Evolutionary conservation across 92 coral and sea anemone genomes (phyloP).

Genomic region (Meandrina meandrites): DNA sequence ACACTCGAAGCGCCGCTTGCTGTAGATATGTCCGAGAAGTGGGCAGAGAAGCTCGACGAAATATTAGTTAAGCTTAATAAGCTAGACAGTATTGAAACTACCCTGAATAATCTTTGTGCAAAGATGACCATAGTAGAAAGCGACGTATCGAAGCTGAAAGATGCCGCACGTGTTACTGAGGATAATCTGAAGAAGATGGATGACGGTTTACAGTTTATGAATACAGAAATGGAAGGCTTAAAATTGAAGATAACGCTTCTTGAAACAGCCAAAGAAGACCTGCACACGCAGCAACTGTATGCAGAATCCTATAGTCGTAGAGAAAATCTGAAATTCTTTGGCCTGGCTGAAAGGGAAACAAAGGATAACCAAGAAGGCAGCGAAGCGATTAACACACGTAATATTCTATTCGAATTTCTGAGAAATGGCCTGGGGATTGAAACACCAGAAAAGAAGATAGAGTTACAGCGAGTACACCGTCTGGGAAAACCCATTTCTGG

Average conservation of each 20-base stretch:
- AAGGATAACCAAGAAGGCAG: background rate
- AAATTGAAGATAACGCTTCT: background rate
- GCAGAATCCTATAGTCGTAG: constrained; percentile 17
- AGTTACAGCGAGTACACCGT: constrained; percentile 25
- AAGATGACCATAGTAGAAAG: too few species aligned
- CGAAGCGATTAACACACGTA: background rate
- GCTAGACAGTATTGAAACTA: constrained; percentile 15
- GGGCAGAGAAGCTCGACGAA: constrained; percentile 9
- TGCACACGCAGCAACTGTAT: constrained; percentile 13
- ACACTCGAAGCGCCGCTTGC: background rate
- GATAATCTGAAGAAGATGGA: constrained; percentile 16
- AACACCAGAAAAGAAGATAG: background rate
- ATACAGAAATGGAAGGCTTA: background rate
- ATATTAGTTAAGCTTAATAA: constrained; percentile 5
- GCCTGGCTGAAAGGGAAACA: constrained; percentile 12
- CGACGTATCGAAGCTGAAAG: background rate
- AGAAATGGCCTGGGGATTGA: constrained; percentile 8
- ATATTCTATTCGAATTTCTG: constrained; percentile 7
- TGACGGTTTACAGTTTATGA: constrained; percentile 4
- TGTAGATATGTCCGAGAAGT: background rate
- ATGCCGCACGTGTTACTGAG: constrained; percentile 3
- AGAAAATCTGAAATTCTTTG: constrained; percentile 21
- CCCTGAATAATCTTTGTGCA: background rate
- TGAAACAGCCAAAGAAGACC: constrained; percentile 13
- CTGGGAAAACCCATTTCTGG: constrained; percentile 5